Conservation (phyloP, 2,797 vertebrate genomes). For the Pipistrellus kuhlii region DNA sequence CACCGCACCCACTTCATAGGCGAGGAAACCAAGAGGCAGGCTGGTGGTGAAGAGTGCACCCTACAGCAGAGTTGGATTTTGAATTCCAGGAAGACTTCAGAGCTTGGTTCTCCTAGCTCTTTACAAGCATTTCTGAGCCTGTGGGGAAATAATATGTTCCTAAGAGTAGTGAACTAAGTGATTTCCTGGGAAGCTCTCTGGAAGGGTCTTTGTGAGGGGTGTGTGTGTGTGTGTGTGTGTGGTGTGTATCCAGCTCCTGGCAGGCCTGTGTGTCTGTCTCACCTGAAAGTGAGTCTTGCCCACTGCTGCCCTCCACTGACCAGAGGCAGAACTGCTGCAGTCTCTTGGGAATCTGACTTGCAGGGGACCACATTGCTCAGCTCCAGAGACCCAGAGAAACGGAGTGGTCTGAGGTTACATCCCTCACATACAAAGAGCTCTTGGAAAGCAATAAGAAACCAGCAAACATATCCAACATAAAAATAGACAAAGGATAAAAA, state of each 20-base stretch:
- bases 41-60: neutral
- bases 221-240: neutral
- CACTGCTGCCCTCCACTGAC: slow-evolving; percentile 80
- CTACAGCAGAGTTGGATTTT: neutral
- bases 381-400: neutral
- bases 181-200: neutral
- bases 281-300: slow-evolving; percentile 61
- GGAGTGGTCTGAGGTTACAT: slow-evolving; percentile 22
- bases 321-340: slow-evolving; percentile 63
- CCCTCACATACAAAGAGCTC: slow-evolving; percentile 68
- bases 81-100: neutral
- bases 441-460: slow-evolving; percentile 66
- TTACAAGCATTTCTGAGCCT: neutral
- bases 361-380: neutral
- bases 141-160: neutral
- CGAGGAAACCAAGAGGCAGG: neutral
- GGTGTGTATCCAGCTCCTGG: neutral
- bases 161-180: neutral
- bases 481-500: neutral
- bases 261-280: no score
- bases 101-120: neutral
- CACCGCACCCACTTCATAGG: neutral
- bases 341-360: slow-evolving; percentile 62
- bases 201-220: neutral
- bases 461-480: neutral